Evolutionary conservation across 2,888 invertebrate species (phyloP).

Genomic region (Dione vanillae): DNA sequence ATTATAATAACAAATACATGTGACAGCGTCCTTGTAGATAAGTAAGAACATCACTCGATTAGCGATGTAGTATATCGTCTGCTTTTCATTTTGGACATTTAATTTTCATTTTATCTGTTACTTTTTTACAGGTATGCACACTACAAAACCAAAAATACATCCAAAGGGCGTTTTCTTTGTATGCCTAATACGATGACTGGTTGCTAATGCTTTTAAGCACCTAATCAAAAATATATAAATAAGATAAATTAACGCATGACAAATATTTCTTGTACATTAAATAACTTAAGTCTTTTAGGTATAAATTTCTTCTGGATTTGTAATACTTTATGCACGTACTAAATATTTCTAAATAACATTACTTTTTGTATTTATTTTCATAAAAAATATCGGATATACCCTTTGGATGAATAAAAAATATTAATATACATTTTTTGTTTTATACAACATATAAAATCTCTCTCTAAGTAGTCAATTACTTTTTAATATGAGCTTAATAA

Average conservation of each 20-base stretch:
- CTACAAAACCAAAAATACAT: not conserved
- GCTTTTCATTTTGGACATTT: not conserved
- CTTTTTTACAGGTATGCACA: not conserved
- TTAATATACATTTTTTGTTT: conserved; percentile 17
- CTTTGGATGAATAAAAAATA: conserved; percentile 35
- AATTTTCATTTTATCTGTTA: not conserved
- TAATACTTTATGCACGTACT: too few species aligned
- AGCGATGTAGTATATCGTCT: too few species aligned
- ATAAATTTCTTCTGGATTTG: too few species aligned
- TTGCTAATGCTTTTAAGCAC: not conserved
- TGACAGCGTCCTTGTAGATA: too few species aligned
- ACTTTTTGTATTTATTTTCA: not conserved
- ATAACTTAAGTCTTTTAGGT: not conserved
- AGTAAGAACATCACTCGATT: too few species aligned
- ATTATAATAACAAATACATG: too few species aligned
- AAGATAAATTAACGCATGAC: not conserved
- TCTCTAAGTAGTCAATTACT: conserved; percentile 35
- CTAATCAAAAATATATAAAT: too few species aligned
- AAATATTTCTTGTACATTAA: not conserved
- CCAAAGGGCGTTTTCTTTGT: not conserved
- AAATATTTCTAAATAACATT: not conserved
- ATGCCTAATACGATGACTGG: not conserved
- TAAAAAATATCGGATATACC: not conserved
- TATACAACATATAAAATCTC: conserved; percentile 40
- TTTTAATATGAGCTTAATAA: conserved; percentile 24